Base-by-base conservation (phyloP, 1,140 invertebrate genomes). In the Orchestia grillus region DNA sequence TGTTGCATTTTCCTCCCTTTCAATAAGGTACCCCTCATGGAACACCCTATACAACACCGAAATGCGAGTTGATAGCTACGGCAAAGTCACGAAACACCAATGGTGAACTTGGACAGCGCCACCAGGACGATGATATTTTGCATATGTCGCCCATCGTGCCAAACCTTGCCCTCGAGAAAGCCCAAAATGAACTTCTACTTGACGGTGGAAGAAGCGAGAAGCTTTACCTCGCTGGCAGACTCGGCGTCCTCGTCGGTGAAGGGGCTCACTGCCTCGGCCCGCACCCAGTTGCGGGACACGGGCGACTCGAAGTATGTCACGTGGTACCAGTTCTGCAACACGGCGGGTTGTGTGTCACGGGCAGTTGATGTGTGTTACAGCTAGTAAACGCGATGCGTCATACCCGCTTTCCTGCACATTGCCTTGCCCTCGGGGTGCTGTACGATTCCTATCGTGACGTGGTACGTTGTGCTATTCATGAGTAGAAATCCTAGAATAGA, bases 311-410 rank as follows among this genome's bases (percentile, higher is more conserved):
- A 98, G 97, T 98, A 98, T 44, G 98, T 97, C 0, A 98, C 98
- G 97, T 98, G 98, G 96, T 98, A 98, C 96, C 98, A 97, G 0
- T 97, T 98, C 98, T 98, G 97, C 42, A 97, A 98, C 88, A 42
- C 87, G 87, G 41, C 8, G 6, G n/a, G n/a, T n/a, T n/a, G n/a
- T n/a, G n/a, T 77, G 40, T 40, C 44, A 96, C 77, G 96, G 87
- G 95, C 96, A 96, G 94, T 8, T 94, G 87, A 62, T 43, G 77
- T 87, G 44, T 90, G 87, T 44, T 62, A 87, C 88, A 87, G 91
- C 15, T 44, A 91, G 87, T 19, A 91, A 43, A 41, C 95, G 91
- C 11, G 87, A 95, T 44, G 23, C 42, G 43, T 3, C 44, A 91
- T 77, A 19, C 16, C 16, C 40, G 16, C 16, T 77, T 77, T 77